Conservation (phyloP, 1,140 invertebrate species). For the Trichogramma pretiosum region DNA sequence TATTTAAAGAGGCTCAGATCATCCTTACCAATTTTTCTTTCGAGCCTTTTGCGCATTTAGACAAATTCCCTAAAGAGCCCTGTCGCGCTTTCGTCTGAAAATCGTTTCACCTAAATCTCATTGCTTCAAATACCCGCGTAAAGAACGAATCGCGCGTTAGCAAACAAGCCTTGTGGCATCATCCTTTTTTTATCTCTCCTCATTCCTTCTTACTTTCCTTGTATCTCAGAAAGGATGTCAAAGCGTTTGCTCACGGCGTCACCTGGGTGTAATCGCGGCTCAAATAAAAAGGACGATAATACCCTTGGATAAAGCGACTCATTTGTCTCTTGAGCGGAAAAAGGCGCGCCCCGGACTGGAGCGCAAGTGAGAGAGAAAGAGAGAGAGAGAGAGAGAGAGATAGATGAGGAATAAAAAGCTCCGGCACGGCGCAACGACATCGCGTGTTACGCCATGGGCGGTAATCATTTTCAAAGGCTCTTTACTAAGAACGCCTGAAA, state of each 20-base stretch:
- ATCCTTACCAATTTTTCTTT: neutral
- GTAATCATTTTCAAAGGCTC: conserved; percentile 41
- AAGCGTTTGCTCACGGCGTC: conserved; percentile 13
- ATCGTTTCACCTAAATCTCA: conserved; percentile 41
- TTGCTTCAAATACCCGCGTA: too few species aligned
- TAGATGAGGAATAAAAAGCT: conserved; percentile 14
- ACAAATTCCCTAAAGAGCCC: conserved; percentile 27
- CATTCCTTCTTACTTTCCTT: too few species aligned
- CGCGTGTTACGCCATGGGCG: conserved; percentile 28
- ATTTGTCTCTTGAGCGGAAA: too few species aligned
- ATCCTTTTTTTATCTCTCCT: too few species aligned
- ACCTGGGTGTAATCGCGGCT: conserved; percentile 33
- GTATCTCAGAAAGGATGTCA: conserved; percentile 24
- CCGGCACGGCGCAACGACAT: neutral
- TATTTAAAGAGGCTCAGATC: too few species aligned
- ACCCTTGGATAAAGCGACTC: conserved; percentile 41
- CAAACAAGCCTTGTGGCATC: too few species aligned
- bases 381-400: conserved; percentile 3
- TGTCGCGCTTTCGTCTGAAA: conserved; percentile 27
- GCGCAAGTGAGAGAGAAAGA: conserved; percentile 5
- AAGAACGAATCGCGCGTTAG: too few species aligned
- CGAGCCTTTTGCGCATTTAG: too few species aligned
- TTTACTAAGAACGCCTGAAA: too few species aligned
- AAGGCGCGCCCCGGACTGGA: conserved; percentile 23
- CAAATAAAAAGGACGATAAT: conserved; percentile 41